These are phyloP conservation scores for Ameiurus melas DNA, from an alignment of 2,113 vertebrate species.

Conservation along the genomic window DNA sequence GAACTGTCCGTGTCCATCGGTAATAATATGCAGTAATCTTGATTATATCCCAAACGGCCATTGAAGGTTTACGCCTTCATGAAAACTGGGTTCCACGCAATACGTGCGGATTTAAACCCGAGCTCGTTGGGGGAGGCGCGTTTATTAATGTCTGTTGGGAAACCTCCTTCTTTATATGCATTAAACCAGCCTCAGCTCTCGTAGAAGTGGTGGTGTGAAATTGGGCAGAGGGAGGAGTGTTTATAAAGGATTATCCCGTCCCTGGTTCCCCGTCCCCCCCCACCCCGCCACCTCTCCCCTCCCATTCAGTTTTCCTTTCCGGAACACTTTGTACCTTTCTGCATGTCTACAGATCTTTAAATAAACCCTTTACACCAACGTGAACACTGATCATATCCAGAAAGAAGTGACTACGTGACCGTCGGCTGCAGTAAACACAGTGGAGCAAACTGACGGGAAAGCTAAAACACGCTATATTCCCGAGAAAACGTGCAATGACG, in stretches of 20 bases:
- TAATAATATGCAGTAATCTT: neutral
- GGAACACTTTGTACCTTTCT: constrained; percentile 9
- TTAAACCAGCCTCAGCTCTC: neutral
- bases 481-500: neutral
- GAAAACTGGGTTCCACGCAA: neutral
- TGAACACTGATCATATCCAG: neutral
- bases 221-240: constrained; percentile 20
- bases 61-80: neutral
- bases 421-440: neutral
- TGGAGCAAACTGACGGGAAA: neutral
- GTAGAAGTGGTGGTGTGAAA: constrained; percentile 41
- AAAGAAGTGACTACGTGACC: neutral
- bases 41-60: neutral
- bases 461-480: neutral
- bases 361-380: constrained; percentile 32
- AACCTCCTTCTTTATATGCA: constrained; percentile 1
- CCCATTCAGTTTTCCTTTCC: neutral
- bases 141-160: constrained; percentile 21
- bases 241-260: constrained; percentile 27
- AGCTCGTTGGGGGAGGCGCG: neutral
- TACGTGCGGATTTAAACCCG: neutral
- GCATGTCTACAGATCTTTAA: constrained; percentile 31
- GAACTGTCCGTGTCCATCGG: neutral
- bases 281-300: neutral
- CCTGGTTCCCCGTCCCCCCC: constrained; percentile 25